Percentiles rank a stretch among this genome's conserved stretches.
These are phyloP conservation scores for Agelastica alni DNA, from an alignment of 2,888 invertebrate species.

Conservation along the genomic window DNA sequence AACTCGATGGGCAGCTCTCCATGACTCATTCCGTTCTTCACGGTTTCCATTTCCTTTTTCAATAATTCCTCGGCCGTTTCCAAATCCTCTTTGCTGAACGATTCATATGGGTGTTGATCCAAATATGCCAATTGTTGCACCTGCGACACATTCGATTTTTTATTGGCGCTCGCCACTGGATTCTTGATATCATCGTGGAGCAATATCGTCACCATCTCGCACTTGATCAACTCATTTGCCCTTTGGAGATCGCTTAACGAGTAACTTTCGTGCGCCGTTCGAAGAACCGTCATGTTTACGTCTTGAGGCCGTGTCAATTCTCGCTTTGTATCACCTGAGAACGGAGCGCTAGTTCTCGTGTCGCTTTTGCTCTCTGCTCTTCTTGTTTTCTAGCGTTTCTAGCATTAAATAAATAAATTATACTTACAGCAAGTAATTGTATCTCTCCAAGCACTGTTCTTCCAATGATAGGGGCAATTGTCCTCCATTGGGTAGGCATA, in stretches of 20 bases:
- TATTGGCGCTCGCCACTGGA: conserved; percentile 61
- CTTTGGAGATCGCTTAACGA: conserved; percentile 86
- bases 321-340: conserved; percentile 82
- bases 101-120: conserved; percentile 84
- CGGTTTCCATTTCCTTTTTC: conserved; percentile 83
- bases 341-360: conserved; percentile 72
- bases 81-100: conserved; percentile 70
- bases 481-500: conserved; percentile 99
- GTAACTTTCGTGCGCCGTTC: conserved; percentile 75
- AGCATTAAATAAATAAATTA: background rate
- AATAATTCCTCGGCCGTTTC: conserved; percentile 68
- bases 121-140: conserved; percentile 79
- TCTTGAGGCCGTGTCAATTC: conserved; percentile 83
- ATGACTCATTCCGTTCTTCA: conserved; percentile 93
- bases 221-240: conserved; percentile 96
- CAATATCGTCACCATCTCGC: no score
- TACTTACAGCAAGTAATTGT: conserved; percentile 91
- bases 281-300: conserved; percentile 80
- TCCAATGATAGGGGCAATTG: conserved; percentile 98
- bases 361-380: conserved; percentile 72
- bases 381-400: conserved; percentile 59
- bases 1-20: conserved; percentile 91
- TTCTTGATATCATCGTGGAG: conserved; percentile 86
- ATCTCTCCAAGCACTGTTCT: conserved; percentile 97
- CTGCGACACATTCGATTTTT: conserved; percentile 64